phyloP scores from a whole-genome alignment of 2,888 invertebrate species.

The Uropetala carovei region DNA sequence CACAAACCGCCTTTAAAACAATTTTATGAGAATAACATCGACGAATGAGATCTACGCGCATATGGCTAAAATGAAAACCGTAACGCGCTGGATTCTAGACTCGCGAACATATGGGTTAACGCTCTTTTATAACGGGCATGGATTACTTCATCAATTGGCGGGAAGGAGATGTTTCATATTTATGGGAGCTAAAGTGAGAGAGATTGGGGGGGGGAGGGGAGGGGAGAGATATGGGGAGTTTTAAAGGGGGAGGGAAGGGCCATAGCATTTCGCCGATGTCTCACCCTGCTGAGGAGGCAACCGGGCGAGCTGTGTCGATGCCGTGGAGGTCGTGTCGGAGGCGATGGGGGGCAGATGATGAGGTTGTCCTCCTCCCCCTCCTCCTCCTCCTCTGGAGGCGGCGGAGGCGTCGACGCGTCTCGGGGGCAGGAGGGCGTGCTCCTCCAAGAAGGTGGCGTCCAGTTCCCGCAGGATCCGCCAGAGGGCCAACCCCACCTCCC shows the following conservation, averaged over 20 bases:
- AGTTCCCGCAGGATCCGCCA: constrained; percentile 79
- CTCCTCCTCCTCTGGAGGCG: constrained; percentile 57
- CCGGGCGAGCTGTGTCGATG: constrained; percentile 58
- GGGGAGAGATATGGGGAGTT: not conserved
- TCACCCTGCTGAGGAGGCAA: constrained; percentile 58
- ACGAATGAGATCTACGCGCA: not conserved
- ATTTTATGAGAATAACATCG: not conserved
- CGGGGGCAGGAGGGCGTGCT: constrained; percentile 72
- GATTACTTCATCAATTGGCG: constrained; percentile 22
- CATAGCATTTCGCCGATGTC: not conserved
- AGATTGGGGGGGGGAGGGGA: not conserved
- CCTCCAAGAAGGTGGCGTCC: constrained; percentile 75
- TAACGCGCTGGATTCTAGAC: not conserved
- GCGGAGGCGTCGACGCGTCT: constrained; percentile 67
- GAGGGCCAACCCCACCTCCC: constrained; percentile 77
- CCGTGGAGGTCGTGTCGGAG: constrained; percentile 39
- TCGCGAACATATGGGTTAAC: not conserved
- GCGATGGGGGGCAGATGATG: constrained; percentile 57
- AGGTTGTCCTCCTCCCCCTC: constrained; percentile 56
- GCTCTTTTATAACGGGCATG: not conserved
- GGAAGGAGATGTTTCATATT: not conserved
- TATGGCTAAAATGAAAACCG: not conserved
- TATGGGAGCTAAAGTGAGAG: not conserved
- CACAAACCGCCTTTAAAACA: not conserved
- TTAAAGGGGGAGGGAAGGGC: not conserved